Evolutionary conservation across 2,888 invertebrate genomes (phyloP), one percentile per base, ranked within the genome.

Genomic region (Exocentrus adspersus): DNA sequence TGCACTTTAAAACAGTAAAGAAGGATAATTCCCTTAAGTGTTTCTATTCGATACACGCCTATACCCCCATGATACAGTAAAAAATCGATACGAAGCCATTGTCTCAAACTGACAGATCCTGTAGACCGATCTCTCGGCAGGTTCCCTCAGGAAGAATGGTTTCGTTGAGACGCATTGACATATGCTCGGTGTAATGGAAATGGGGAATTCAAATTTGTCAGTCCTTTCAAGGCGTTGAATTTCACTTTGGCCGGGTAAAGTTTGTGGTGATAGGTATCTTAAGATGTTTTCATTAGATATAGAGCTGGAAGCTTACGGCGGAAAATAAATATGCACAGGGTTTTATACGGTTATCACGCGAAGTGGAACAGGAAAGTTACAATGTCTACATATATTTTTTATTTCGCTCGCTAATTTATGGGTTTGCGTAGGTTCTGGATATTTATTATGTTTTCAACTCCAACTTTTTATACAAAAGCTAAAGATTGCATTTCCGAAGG

Each of bases 211-310:
- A 12, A 37, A 37, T 37, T 37, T 37, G 37, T 37, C 37, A 37
- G 37, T 37, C 37, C 37, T 37, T 37, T 37, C 37, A 37, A 37
- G 37, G 37, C 37, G 37, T 37, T 37, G 37, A 37, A 37, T 37
- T 37, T 37, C 37, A 37, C 37, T 37, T 37, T 37, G 37, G 37
- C 10, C n/a, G 37, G 37, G 37, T 37, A 37, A 24, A n/a, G 37
- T n/a, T 37, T 10, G 37, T 14, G 37, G 37, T 37, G 37, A 37
- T 37, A 37, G 37, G 37, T 37, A 37, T 37, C 37, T 37, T 37
- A 37, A 37, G 37, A 37, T 37, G 14, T 37, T 37, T 37, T 37
- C 37, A 37, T 37, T 37, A 37, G 37, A 37, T 37, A 37, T 37
- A 37, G 3, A 37, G 37, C 37, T n/a, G 37, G 12, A 9, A 12